A percentile compares a stretch with the other conserved stretches of the same genome.
phyloP scores from a whole-genome alignment of 2,888 invertebrate species.

The Brachypterus glaber region DNA sequence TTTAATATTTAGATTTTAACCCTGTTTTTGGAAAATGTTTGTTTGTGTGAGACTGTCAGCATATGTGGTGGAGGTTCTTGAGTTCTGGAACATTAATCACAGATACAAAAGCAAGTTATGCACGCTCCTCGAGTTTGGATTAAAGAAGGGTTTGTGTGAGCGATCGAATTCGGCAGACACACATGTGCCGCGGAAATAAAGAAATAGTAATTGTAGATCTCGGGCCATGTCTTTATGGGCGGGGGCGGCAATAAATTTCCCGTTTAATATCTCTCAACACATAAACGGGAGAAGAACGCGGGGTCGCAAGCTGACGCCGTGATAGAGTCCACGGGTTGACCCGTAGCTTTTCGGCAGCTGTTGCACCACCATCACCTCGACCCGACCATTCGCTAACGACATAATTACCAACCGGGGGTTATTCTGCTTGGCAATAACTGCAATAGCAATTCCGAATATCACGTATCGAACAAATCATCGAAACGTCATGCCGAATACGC shows the following conservation, averaged over 20 bases:
- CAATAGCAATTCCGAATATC: slow-evolving; percentile 24
- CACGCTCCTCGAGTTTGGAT: slow-evolving; percentile 30
- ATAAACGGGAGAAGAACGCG: slow-evolving; percentile 37
- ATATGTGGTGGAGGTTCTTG: no score
- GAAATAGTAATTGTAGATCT: slow-evolving; percentile 34
- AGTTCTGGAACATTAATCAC: slow-evolving; percentile 37
- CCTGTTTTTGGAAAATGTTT: no score
- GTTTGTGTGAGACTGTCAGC: no score
- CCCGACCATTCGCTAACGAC: slow-evolving; percentile 36
- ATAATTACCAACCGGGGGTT: slow-evolving; percentile 33
- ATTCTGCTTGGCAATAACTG: slow-evolving; percentile 13
- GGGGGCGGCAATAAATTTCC: slow-evolving; percentile 38
- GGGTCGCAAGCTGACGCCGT: slow-evolving; percentile 42
- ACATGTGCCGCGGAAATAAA: slow-evolving; percentile 28
- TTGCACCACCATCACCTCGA: slow-evolving; percentile 29
- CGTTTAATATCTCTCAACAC: slow-evolving; percentile 40
- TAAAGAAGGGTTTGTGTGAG: slow-evolving; percentile 24
- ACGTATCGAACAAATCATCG: slow-evolving; percentile 41
- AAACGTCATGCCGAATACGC: slow-evolving; percentile 35
- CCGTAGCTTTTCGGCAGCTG: slow-evolving; percentile 29
- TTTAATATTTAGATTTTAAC: no score
- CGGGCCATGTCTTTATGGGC: slow-evolving; percentile 31
- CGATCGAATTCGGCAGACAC: slow-evolving; percentile 19
- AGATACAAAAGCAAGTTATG: slow-evolving; percentile 29
- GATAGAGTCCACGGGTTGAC: slow-evolving; percentile 37